These are phyloP conservation scores for Mesocricetus auratus DNA, from an alignment of 2,113 vertebrate genomes.

Conservation along the genomic window DNA sequence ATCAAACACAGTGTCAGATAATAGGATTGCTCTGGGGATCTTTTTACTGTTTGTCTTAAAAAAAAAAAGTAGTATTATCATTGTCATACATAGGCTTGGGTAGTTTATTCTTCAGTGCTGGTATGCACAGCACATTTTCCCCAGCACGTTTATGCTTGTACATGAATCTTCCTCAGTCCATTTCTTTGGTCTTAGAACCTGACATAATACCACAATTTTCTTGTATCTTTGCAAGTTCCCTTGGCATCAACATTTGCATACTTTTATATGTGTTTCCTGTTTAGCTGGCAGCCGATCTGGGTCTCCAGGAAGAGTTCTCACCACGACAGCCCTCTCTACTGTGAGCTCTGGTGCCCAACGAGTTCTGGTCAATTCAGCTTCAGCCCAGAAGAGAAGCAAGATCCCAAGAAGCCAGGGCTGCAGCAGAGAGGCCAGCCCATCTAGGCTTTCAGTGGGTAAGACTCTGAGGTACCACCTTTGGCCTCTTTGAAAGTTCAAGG, in stretches of 20 bases:
- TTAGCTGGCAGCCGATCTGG: conserved; percentile 97
- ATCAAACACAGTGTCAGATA: conserved; percentile 29
- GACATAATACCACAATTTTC: conserved; percentile 50
- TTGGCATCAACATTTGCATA: background rate
- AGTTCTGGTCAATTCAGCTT: conserved; percentile 89
- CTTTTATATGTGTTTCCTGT: conserved; percentile 76
- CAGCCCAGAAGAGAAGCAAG: conserved; percentile 94
- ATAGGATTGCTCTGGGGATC: conserved; percentile 29
- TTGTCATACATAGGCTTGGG: background rate
- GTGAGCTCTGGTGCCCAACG: conserved; percentile 94
- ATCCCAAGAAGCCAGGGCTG: conserved; percentile 98
- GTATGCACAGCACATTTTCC: background rate
- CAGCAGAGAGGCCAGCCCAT: conserved; percentile 97
- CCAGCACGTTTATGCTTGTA: background rate
- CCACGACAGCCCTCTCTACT: conserved; percentile 95
- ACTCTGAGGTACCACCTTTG: background rate
- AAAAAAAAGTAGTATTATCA: background rate
- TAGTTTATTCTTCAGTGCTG: conserved; percentile 12
- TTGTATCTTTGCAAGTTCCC: background rate
- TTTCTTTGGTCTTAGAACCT: conserved; percentile 76
- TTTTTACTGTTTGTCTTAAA: conserved; percentile 34
- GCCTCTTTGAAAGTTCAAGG: conserved; percentile 7
- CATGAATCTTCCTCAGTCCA: conserved; percentile 32
- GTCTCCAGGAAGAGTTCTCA: conserved; percentile 96
- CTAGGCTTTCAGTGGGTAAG: conserved; percentile 96